Evolutionary conservation across 2,888 invertebrate genomes (phyloP).

Genomic region (Brachyptera putata): DNA sequence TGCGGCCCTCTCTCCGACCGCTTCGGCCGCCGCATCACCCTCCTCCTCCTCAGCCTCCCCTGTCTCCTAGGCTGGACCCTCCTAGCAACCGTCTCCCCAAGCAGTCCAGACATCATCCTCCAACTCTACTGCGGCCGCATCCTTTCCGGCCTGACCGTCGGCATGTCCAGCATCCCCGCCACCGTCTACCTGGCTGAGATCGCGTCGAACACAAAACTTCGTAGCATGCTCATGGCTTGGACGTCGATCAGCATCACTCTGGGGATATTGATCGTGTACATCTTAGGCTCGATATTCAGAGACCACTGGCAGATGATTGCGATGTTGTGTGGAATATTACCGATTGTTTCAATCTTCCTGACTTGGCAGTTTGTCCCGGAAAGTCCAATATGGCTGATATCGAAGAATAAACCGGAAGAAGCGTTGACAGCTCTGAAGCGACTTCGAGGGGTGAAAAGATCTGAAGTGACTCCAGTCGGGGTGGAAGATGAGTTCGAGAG

Average conservation of each 20-base stretch:
- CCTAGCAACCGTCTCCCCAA: constrained; percentile 42
- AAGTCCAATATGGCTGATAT: constrained; percentile 52
- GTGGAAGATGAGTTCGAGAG: background rate
- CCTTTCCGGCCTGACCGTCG: constrained; percentile 49
- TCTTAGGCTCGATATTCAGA: constrained; percentile 49
- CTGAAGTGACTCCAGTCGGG: background rate
- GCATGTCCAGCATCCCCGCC: constrained; percentile 52
- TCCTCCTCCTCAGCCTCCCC: constrained; percentile 48
- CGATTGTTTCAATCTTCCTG: constrained; percentile 43
- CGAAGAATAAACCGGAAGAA: constrained; percentile 48
- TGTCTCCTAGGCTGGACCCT: constrained; percentile 52
- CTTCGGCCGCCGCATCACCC: constrained; percentile 49
- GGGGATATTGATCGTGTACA: constrained; percentile 52
- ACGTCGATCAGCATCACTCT: constrained; percentile 51
- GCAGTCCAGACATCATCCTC: constrained; percentile 36
- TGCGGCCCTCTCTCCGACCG: constrained; percentile 51
- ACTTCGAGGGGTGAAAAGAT: background rate
- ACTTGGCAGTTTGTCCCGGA: constrained; percentile 49
- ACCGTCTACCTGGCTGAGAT: constrained; percentile 55
- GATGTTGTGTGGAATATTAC: constrained; percentile 22
- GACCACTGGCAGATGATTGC: constrained; percentile 37
- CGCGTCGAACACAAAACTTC: constrained; percentile 34
- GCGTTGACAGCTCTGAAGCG: constrained; percentile 38
- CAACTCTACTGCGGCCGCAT: constrained; percentile 37
- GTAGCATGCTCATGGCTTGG: constrained; percentile 52